Conservation (phyloP, 2,888 invertebrate genomes). For the Netelia inedita region DNA sequence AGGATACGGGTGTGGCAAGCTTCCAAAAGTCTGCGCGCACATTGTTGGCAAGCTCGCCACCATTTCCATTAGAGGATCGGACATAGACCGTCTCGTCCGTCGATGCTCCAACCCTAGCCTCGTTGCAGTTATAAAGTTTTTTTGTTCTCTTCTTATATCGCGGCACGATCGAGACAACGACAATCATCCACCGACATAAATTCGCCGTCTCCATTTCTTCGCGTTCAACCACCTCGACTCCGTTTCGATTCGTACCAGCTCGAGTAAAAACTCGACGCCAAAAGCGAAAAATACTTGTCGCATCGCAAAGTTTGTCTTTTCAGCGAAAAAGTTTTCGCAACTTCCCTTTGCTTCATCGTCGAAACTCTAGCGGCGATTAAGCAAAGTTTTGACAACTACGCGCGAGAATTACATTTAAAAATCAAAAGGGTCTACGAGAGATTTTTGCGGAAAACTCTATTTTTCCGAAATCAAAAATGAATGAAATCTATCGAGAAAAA, state of each 20-base stretch:
- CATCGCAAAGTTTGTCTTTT: neutral
- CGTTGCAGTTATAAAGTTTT: conserved; percentile 22
- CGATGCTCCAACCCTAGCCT: conserved; percentile 18
- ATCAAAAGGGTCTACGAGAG: neutral
- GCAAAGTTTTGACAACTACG: neutral
- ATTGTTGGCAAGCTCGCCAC: conserved; percentile 67
- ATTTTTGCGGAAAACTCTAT: neutral
- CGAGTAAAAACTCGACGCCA: neutral
- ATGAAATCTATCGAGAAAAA: conserved; percentile 11
- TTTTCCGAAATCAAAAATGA: conserved; percentile 11
- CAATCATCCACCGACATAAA: conserved; percentile 16
- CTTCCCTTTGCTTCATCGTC: neutral
- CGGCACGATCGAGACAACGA: conserved; percentile 49
- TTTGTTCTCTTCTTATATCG: conserved; percentile 55
- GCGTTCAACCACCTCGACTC: neutral
- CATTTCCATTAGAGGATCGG: conserved; percentile 63
- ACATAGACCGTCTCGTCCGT: conserved; percentile 40
- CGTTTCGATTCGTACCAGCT: neutral
- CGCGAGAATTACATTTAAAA: neutral
- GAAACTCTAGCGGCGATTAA: neutral
- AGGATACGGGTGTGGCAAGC: conserved; percentile 65
- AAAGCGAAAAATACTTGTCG: neutral
- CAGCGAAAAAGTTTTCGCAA: neutral
- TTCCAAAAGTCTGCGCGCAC: conserved; percentile 70
- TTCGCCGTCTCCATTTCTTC: neutral